phyloP scores from a whole-genome alignment of 2,797 vertebrate genomes.

The Gouania willdenowi region DNA sequence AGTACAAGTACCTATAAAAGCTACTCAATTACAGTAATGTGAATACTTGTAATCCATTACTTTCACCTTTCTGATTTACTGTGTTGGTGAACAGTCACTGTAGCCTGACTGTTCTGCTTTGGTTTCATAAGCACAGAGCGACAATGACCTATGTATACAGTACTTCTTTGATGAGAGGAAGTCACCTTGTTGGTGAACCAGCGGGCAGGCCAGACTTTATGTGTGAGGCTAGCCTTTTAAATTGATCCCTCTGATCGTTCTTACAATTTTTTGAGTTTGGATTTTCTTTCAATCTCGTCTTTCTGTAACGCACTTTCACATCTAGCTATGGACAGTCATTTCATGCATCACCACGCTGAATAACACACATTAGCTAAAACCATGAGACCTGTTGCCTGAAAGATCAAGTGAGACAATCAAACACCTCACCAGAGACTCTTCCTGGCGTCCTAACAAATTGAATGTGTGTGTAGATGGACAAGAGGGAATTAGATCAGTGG shows the following conservation, averaged over 20 bases:
- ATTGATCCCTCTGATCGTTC: too few relatives aligned
- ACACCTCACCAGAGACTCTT: slow-evolving; percentile 74
- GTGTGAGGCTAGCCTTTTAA: too few relatives aligned
- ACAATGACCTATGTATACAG: slow-evolving; percentile 77
- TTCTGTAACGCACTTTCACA: too few relatives aligned
- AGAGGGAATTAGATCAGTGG: slow-evolving; percentile 78
- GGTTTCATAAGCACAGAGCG: slow-evolving; percentile 72
- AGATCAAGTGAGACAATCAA: slow-evolving; percentile 73
- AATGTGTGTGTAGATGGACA: slow-evolving; percentile 80
- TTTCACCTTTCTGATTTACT: too few relatives aligned
- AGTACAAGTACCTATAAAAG: too few relatives aligned
- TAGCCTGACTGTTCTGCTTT: slow-evolving; percentile 62
- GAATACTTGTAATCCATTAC: too few relatives aligned
- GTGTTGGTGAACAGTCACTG: slow-evolving; percentile 66
- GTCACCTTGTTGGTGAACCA: slow-evolving; percentile 74
- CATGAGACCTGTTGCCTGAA: slow-evolving; percentile 54
- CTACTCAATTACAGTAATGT: too few relatives aligned
- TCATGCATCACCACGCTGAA: slow-evolving; percentile 22
- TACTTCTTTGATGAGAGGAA: slow-evolving; percentile 68
- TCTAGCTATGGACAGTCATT: too few relatives aligned
- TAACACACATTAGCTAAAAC: slow-evolving; percentile 44
- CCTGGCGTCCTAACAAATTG: slow-evolving; percentile 78
- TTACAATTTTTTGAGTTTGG: too few relatives aligned
- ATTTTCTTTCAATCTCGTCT: too few relatives aligned
- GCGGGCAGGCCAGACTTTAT: slow-evolving; percentile 45